Evolutionary conservation across 2,797 vertebrate genomes (phyloP).

Genomic region (Halcyon chelicuti): DNA sequence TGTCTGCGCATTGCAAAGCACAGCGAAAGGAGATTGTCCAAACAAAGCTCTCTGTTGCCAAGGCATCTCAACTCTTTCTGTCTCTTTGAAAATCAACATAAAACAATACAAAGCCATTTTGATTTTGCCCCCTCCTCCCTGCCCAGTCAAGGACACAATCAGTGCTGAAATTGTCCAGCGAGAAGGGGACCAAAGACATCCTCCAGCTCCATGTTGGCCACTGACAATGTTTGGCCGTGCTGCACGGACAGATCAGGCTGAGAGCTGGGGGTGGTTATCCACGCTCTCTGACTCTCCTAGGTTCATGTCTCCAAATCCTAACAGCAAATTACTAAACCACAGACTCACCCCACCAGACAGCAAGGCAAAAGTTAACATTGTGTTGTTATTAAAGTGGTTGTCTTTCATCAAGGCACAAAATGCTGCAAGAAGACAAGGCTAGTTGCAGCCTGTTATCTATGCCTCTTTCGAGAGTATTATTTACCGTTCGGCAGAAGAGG

Average conservation of each 20-base stretch:
- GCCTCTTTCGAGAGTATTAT: not conserved
- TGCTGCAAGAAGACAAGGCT: not conserved
- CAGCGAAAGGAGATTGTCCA: not conserved
- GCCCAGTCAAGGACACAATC: not conserved
- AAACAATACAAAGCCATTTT: not conserved
- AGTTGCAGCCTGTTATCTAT: not conserved
- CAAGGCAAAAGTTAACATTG: not conserved
- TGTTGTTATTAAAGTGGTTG: not conserved
- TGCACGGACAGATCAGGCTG: not conserved
- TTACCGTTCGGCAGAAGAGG: not conserved
- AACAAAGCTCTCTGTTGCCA: not conserved
- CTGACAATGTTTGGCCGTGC: not conserved
- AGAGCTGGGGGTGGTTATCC: not conserved
- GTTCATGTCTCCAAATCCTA: not conserved
- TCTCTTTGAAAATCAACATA: not conserved
- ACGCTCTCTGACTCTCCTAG: accelerated
- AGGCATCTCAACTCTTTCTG: not conserved
- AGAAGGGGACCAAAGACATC: not conserved
- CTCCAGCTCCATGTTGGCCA: not conserved
- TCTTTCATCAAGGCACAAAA: not conserved
- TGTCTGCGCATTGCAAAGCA: not conserved
- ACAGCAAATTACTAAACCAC: not conserved
- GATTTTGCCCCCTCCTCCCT: not conserved
- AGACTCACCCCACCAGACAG: not conserved
- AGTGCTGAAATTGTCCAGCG: accelerated